Base-by-base conservation (phyloP, 2,113 vertebrate species). In the Isurus oxyrinchus region DNA sequence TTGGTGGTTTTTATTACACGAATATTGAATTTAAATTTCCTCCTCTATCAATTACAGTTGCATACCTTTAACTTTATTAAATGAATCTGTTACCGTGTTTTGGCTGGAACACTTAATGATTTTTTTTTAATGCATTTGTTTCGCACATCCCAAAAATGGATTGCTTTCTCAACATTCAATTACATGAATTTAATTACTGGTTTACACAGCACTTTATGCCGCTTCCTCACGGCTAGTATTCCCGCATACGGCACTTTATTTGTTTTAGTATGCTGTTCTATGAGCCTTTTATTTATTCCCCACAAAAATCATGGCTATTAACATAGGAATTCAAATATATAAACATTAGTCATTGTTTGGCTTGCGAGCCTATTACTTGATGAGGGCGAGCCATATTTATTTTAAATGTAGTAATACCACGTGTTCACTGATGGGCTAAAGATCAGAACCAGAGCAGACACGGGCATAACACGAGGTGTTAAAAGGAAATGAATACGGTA, bases 181-280 rank as follows among this genome's bases (percentile, higher is more conserved):
- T 95, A 76, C 67, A 35, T 35, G 11, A 53, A 67, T 95, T 95
- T 95, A 72, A 95, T 95, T 95, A 95, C 35, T 72, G 67, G 49
- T 31, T 95, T 66, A 67, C 27, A 76, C 13, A 10, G 66, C 27
- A 69, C 53, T 53, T 95, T 72, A 16, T 76, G 67, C 94, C 55
- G 25, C 69, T 49, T 53, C 11, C 23, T 55, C 94, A 95, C 27
- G 40, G 44, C 2, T 49, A 95, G 94, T 66, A 66, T 95, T 27
- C 61, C 61, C 67, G 21, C n/a, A 69, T 3, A 69, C 7, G 27
- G 23, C 35, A 67, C 14, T 69, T 61, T 93, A 93, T 61, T 93
- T 57, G 55, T 69, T 95, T 40, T 95, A 8, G 23, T 69, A n/a
- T 49, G 2, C 40, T 69, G 2, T 44, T 7, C 93, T 25, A 95